Conservation (phyloP, 2,797 vertebrate species). For the Clamator glandarius region DNA sequence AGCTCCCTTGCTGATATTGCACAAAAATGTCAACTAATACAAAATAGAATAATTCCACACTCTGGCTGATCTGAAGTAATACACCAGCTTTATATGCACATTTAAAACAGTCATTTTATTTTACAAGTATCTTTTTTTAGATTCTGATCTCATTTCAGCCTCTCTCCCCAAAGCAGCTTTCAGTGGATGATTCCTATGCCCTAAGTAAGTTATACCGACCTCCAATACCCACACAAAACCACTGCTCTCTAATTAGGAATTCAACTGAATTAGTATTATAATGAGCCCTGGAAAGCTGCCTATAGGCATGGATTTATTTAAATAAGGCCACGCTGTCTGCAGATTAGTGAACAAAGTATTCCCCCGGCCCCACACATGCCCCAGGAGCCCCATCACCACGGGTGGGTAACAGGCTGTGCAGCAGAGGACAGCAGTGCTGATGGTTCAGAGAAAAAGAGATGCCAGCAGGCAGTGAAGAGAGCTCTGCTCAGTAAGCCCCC, state of each 20-base stretch:
- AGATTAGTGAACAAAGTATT: neutral
- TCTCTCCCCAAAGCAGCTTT: neutral
- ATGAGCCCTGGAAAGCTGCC: constrained; percentile 47
- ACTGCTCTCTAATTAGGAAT: constrained; percentile 40
- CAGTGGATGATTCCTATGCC: neutral
- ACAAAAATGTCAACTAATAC: neutral
- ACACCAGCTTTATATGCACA: neutral
- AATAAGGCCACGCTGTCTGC: neutral
- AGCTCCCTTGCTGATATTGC: neutral
- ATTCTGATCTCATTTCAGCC: neutral
- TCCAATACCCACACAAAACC: neutral
- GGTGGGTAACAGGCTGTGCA: neutral
- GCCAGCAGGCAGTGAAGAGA: neutral
- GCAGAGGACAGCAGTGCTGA: neutral
- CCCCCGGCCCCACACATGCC: fast-evolving
- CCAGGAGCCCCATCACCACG: fast-evolving
- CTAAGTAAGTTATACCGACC: neutral
- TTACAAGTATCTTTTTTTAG: neutral
- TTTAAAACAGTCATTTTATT: neutral
- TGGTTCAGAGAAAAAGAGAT: fast-evolving
- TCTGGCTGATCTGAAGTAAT: neutral
- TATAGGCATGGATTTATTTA: constrained; percentile 47
- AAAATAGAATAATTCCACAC: neutral
- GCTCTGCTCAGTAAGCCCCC: neutral
- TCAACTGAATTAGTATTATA: constrained; percentile 38